These are phyloP conservation scores for Eurois occulta DNA, from an alignment of 2,888 invertebrate species.

Conservation along the genomic window DNA sequence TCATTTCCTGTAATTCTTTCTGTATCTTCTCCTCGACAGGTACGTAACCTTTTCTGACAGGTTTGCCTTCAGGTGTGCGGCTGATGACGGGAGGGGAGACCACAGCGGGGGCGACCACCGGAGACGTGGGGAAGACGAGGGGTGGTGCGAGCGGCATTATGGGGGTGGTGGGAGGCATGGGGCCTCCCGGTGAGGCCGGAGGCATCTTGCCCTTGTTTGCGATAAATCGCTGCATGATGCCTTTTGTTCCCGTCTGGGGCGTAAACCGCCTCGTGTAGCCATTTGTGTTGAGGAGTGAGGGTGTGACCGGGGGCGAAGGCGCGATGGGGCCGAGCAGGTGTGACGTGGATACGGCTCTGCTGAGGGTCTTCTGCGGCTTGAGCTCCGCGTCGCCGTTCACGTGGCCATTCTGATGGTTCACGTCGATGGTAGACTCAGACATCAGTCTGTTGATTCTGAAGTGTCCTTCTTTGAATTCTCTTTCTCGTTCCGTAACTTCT, in stretches of 20 bases:
- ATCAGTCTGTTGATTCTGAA: constrained; percentile 86
- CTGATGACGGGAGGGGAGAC: constrained; percentile 85
- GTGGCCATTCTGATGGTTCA: constrained; percentile 86
- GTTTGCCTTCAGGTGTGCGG: constrained; percentile 91
- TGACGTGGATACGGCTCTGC: constrained; percentile 87
- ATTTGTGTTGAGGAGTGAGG: constrained; percentile 84
- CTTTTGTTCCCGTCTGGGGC: constrained; percentile 92
- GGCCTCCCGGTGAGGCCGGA: constrained; percentile 75
- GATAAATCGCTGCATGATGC: constrained; percentile 96
- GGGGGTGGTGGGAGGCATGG: constrained; percentile 76
- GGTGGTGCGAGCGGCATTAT: constrained; percentile 75
- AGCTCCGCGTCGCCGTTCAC: constrained; percentile 81
- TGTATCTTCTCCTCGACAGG: constrained; percentile 97
- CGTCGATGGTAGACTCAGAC: constrained; percentile 87
- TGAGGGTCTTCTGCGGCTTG: constrained; percentile 78
- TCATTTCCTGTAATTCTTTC: constrained; percentile 96
- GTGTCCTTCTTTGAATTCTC: constrained; percentile 93
- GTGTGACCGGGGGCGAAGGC: constrained; percentile 82
- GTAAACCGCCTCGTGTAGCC: constrained; percentile 91
- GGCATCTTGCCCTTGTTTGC: constrained; percentile 94
- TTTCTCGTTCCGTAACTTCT: constrained; percentile 95
- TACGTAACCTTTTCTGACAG: constrained; percentile 94
- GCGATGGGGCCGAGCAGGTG: constrained; percentile 84
- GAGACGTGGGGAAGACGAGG: constrained; percentile 80
- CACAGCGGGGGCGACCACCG: constrained; percentile 76